Evolutionary conservation across 2,888 invertebrate genomes (phyloP), one percentile per base, ranked within the genome.

Genomic region (Zaprionus bogoriensis): DNA sequence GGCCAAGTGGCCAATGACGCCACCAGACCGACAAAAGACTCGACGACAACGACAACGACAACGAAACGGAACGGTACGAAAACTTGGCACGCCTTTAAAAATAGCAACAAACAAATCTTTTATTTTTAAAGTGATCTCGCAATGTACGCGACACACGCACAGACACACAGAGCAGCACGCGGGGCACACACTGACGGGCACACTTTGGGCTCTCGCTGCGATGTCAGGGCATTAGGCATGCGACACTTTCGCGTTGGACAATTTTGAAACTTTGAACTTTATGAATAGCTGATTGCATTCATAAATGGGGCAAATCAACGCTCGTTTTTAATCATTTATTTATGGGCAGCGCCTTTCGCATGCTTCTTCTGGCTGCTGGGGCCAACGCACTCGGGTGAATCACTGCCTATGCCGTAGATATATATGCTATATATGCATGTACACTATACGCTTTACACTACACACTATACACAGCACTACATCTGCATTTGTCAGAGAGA

Each of bases 101-200:
- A 83, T 83, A 83, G 83, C 80, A 76, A 62, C 86, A 83, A 83
- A 83, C 83, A 87, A 83, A 85, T 87, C 69, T 81, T 67, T 85
- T 87, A 87, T 83, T 85, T 82, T 87, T 87, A 82, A 85, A 81
- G 83, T 78, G 77, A 78, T 85, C 79, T 75, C 75, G 70, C 69
- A 77, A 74, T 63, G 65, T 62, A 64, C 42, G 45, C 62, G 74
- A 74, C 78, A 64, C 41, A 64, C 58, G 62, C 70, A 53, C 64
- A 36, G 39, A 44, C 46, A 41, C 42, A 45, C 51, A 44, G 53
- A 63, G 45, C 23, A 48, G 58, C 45, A 54, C 62, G 46, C 36
- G 4, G 54, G 54, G 46, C 48, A 30, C 23, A 54, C 45, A 68
- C 59, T 58, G 46, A n/a, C 65, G 67, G 62, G 63, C 59, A 82